phyloP scores from a whole-genome alignment of 2,888 invertebrate genomes.

The Lochmaea capreae region DNA sequence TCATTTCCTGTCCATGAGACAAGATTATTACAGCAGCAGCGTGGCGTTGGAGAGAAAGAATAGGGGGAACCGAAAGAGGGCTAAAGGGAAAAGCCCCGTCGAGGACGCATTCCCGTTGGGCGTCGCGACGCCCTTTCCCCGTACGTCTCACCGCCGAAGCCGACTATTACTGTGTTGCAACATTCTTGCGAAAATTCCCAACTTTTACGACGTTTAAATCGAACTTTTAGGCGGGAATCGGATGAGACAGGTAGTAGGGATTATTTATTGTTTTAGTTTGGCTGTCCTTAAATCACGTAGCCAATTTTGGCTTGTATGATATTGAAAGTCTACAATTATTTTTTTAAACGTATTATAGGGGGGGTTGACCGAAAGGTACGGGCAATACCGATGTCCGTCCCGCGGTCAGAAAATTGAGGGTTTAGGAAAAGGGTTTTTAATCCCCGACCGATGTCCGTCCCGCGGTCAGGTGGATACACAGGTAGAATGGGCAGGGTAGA shows the following conservation, averaged over 20 bases:
- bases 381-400: too few species aligned
- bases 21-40: conserved; percentile 29
- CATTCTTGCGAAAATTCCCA: conserved; percentile 3
- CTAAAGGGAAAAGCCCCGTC: not conserved
- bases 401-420: too few species aligned
- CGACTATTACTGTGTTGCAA: conserved; percentile 20
- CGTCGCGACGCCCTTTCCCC: conserved; percentile 26
- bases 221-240: not conserved
- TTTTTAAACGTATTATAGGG: too few species aligned
- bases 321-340: too few species aligned
- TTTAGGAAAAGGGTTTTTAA: too few species aligned
- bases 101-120: conserved; percentile 33
- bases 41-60: conserved; percentile 20
- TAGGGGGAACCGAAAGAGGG: not conserved
- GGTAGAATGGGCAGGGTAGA: too few species aligned
- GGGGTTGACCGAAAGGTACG: too few species aligned
- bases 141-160: not conserved
- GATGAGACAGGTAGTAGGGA: not conserved
- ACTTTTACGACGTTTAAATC: not conserved
- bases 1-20: conserved; percentile 31
- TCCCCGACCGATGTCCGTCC: too few species aligned
- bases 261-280: too few species aligned
- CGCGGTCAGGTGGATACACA: too few species aligned
- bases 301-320: too few species aligned
- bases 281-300: too few species aligned